Percentiles rank a stretch among this genome's conserved stretches.
Evolutionary conservation across 2,888 invertebrate genomes (phyloP).

Genomic region (Spicauda simplicius): DNA sequence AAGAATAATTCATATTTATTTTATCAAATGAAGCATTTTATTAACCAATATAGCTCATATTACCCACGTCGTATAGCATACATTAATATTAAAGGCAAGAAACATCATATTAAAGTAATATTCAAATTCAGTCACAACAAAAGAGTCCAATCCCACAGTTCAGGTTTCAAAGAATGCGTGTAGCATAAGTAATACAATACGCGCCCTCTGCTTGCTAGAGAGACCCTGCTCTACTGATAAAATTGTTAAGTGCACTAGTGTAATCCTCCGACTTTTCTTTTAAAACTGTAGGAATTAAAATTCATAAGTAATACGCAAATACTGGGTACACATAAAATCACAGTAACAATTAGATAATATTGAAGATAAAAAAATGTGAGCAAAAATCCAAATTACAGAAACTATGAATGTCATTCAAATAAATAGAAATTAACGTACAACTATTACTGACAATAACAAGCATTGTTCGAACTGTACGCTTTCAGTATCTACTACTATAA

Average conservation of each 20-base stretch:
- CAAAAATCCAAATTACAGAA: too few relatives aligned
- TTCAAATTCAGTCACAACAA: constrained; percentile 78
- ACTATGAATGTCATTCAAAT: too few relatives aligned
- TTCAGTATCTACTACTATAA: background rate
- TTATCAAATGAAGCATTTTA: constrained; percentile 19
- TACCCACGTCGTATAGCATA: constrained; percentile 39
- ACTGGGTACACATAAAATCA: too few relatives aligned
- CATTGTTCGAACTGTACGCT: too few relatives aligned
- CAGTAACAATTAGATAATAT: too few relatives aligned
- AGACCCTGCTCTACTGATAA: constrained; percentile 41
- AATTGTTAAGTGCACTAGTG: constrained; percentile 28
- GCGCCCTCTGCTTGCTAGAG: constrained; percentile 57
- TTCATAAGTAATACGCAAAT: too few relatives aligned
- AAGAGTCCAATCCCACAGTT: constrained; percentile 73
- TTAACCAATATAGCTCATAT: constrained; percentile 39
- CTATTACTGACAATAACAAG: too few relatives aligned
- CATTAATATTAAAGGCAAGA: constrained; percentile 57
- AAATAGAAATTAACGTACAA: too few relatives aligned
- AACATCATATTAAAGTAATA: constrained; percentile 76
- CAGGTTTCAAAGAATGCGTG: constrained; percentile 76
- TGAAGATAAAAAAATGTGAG: too few relatives aligned
- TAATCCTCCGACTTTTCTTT: background rate
- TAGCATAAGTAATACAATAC: constrained; percentile 76
- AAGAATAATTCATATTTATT: constrained; percentile 23
- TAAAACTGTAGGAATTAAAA: background rate